These are phyloP conservation scores for Macrobrachium nipponense DNA, from an alignment of 1,140 invertebrate genomes.

Conservation along the genomic window DNA sequence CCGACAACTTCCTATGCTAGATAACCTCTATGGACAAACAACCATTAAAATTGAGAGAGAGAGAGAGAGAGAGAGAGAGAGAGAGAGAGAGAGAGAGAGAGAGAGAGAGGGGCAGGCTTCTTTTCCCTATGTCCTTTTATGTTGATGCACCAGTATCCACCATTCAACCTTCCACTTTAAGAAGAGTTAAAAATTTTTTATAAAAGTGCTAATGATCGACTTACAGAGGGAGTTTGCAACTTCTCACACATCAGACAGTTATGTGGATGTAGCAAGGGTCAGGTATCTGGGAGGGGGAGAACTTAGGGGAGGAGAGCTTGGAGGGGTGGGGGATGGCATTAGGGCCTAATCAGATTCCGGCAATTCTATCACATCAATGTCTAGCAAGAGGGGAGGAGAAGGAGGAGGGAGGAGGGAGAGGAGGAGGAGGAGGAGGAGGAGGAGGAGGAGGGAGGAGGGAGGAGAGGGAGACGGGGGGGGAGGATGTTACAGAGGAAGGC, in stretches of 20 bases:
- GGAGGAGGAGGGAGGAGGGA: neutral
- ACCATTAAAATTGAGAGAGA: too few relatives aligned
- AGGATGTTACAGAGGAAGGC: neutral
- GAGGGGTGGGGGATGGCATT: neutral
- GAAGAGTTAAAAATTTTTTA: too few relatives aligned
- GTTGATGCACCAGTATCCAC: too few relatives aligned
- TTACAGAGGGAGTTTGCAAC: too few relatives aligned
- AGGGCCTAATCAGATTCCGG: neutral
- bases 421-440: neutral
- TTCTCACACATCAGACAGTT: too few relatives aligned
- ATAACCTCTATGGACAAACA: too few relatives aligned
- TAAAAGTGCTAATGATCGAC: too few relatives aligned
- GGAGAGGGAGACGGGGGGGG: neutral
- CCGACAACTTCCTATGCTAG: too few relatives aligned
- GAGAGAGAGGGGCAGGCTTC: neutral
- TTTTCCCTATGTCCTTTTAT: too few relatives aligned
- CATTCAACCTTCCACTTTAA: too few relatives aligned
- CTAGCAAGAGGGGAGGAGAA: neutral
- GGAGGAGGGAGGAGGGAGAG: neutral
- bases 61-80: neutral
- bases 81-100: neutral
- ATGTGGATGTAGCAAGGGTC: neutral
- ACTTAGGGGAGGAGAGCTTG: neutral
- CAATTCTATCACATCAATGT: too few relatives aligned
- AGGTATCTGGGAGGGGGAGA: constrained; percentile 23